phyloP scores from a whole-genome alignment of 2,888 invertebrate species.

The Ramazzottius varieornatus region DNA sequence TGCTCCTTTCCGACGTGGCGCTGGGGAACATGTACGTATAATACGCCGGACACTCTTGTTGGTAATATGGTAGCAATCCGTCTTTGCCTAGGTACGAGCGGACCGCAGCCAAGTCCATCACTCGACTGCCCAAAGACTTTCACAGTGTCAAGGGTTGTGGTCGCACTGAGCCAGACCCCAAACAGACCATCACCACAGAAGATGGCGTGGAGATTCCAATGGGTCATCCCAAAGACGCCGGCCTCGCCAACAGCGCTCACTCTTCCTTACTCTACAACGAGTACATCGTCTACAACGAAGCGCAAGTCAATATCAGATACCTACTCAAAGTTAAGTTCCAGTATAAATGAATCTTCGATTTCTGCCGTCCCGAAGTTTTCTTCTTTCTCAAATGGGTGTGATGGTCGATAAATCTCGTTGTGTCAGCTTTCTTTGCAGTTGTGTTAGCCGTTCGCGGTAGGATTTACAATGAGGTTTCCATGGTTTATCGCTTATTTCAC shows the following conservation, averaged over 20 bases:
- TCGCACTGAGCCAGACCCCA: conserved; percentile 19
- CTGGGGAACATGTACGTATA: conserved; percentile 56
- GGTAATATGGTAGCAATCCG: not conserved
- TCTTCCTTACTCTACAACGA: conserved; percentile 61
- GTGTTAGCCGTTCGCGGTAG: too few relatives aligned
- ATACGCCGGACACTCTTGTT: not conserved
- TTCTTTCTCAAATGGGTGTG: too few relatives aligned
- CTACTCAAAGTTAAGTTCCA: conserved; percentile 60
- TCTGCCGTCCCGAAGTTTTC: too few relatives aligned
- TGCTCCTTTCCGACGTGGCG: conserved; percentile 81
- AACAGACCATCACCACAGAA: conserved; percentile 5
- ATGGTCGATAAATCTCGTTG: too few relatives aligned
- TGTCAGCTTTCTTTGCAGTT: too few relatives aligned
- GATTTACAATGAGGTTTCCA: too few relatives aligned
- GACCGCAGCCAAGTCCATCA: conserved; percentile 17
- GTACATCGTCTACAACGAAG: conserved; percentile 30
- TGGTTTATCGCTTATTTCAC: too few relatives aligned
- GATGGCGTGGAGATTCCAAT: conserved; percentile 42
- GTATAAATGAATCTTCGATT: too few relatives aligned
- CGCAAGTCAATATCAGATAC: conserved; percentile 72
- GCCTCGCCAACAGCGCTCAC: conserved; percentile 15
- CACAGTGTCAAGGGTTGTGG: conserved; percentile 24
- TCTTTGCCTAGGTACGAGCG: conserved; percentile 1
- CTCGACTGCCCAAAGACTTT: conserved; percentile 20
- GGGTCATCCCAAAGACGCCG: conserved; percentile 33